Evolutionary conservation across 2,888 invertebrate species (phyloP), one percentile per base, ranked within the genome.

Genomic region (Biston betularia): DNA sequence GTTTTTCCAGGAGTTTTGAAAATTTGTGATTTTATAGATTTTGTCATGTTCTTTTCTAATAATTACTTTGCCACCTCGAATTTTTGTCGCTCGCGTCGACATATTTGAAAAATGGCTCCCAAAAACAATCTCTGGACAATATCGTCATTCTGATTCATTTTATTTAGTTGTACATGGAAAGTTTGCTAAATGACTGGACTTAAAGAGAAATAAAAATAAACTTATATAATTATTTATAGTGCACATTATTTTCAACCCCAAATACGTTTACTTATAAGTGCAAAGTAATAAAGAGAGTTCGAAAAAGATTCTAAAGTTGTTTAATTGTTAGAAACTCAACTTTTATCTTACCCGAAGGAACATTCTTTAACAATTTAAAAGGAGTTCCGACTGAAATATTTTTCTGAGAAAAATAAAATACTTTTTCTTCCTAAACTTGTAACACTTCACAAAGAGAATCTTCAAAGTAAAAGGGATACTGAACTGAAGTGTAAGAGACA

Each of bases 401-500:
- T 75, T 72, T 71, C 70, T 38, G 35, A 58, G 57, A 71, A 76
- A 74, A 75, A 77, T 78, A 80, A 81, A 80, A 77, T 72, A 73
- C 72, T 74, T 77, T 75, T 74, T 76, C 74, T 78, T 80, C 75
- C 77, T 75, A 81, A 88, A 86, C 78, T 85, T 80, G 78, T 84
- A 79, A 83, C 82, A 80, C 81, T 84, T 82, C 73, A 72, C 76
- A 69, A 75, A 70, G 74, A 78, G 83, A 84, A 83, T 78, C 84
- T 85, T 82, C 74, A 78, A 84, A 84, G 84, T 75, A 81, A 86
- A 86, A 75, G 75, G 84, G 82, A 79, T 78, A 68, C 75, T 68
- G 53, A 54, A 42, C 75, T 68, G 53, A 54, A 42, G 48, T 55
- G 24, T 55, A 8, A 11, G 59, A 59, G 54, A 63, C 55, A 59